Evolutionary conservation across 2,888 invertebrate species (phyloP).

Genomic region (Smittia aterrima): DNA sequence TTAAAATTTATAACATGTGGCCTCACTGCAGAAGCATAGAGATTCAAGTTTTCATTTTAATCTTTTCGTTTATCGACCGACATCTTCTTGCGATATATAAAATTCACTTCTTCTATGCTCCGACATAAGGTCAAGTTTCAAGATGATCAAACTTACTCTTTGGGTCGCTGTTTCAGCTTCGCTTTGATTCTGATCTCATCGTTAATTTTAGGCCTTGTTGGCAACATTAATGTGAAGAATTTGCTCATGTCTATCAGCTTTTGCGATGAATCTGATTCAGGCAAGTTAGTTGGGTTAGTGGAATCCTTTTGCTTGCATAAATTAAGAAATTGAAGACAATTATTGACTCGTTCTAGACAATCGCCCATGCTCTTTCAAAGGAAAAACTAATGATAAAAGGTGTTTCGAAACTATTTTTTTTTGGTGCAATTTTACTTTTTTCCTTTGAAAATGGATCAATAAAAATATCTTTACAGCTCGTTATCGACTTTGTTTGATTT

Average conservation of each 20-base stretch:
- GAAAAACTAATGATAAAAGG: slow-evolving; percentile 11
- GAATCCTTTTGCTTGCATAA: slow-evolving; percentile 33
- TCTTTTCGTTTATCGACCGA: too few relatives aligned
- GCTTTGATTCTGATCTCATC: slow-evolving; percentile 37
- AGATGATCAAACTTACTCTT: slow-evolving; percentile 27
- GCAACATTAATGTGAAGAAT: slow-evolving; percentile 19
- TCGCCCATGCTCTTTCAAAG: slow-evolving; percentile 32
- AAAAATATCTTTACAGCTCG: slow-evolving; percentile 21
- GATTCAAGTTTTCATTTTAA: too few relatives aligned
- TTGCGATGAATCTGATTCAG: neutral
- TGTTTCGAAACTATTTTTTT: neutral
- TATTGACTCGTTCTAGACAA: slow-evolving; percentile 28
- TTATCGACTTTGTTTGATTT: neutral
- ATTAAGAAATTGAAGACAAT: slow-evolving; percentile 34
- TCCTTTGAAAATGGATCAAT: slow-evolving; percentile 13
- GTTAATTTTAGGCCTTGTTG: slow-evolving; percentile 33
- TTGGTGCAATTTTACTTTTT: slow-evolving; percentile 7
- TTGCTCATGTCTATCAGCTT: slow-evolving; percentile 10
- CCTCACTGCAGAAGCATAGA: too few relatives aligned
- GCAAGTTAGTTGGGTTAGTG: slow-evolving; percentile 5
- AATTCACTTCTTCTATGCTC: too few relatives aligned
- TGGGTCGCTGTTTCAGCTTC: slow-evolving; percentile 24
- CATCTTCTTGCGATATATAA: too few relatives aligned
- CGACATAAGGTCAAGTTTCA: slow-evolving; percentile 1
- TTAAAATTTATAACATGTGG: too few relatives aligned